Base-by-base conservation (phyloP, 2,113 vertebrate genomes). In the Phocoena sinus region DNA sequence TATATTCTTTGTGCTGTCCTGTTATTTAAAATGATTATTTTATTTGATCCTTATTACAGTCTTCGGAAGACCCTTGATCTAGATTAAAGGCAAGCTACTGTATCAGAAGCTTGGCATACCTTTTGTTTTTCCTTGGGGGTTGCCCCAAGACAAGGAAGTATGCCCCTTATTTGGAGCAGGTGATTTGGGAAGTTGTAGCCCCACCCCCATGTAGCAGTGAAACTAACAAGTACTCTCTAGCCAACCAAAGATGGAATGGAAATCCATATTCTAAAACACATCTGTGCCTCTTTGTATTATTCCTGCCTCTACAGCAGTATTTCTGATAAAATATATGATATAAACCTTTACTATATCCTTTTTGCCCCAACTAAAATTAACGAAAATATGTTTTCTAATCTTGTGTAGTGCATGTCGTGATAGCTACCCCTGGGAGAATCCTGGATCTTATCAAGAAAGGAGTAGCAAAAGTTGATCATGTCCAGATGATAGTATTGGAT, bases 361-460 rank as follows among this genome's bases (percentile, higher is more conserved):
- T 89, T 74, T 91, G 33, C 65, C 36, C 9, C 82, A 95, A n/a
- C 53, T 85, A 73, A 95, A 94, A 44, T 89, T 96, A 2, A 77
- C n/a, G n/a, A 97, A n/a, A 85, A 94, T 76, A 8, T 94, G 0
- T 91, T 97, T 82, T 98, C 93, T 94, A 82, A 97, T 97, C 28
- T 95, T 97, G 4, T 98, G 2, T 98, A 99, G 99, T 99, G 94
- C 99, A 99, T 65, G 99, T 99, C 98, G 98, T 99, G 95, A 99
- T 99, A 88, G 99, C 99, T 95, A 99, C 99, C 81, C 99, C 99
- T 97, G 99, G 99, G 97, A 99, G 99, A 98, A 99, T 99, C 98
- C 98, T 99, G 97, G 99, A 99, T 99, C 99, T 99, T 97, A 99
- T 99, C 98, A 99, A 99, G 98, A 99, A 99, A 99, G 99, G 99